A percentile compares a stretch with the other conserved stretches of the same genome.
phyloP scores from a whole-genome alignment of 2,888 invertebrate genomes.

The Pterostichus madidus region DNA sequence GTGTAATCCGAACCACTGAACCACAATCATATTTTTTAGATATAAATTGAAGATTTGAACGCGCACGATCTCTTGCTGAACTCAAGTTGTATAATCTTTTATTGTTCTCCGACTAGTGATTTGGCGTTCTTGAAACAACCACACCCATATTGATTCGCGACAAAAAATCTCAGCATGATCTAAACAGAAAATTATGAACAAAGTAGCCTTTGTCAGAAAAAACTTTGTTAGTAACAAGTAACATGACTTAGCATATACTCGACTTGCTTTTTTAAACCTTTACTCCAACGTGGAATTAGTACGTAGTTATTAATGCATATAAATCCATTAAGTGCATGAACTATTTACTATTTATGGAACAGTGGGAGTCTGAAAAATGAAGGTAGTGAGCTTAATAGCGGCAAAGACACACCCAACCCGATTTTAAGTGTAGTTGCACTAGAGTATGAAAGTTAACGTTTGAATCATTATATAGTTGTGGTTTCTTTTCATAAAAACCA shows the following conservation, averaged over 20 bases:
- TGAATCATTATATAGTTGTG: too few species aligned
- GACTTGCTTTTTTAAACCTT: slow-evolving; percentile 15
- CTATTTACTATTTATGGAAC: slow-evolving; percentile 47
- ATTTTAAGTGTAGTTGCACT: too few species aligned
- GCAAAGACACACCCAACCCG: not conserved
- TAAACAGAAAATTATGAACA: not conserved
- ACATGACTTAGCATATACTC: slow-evolving; percentile 30
- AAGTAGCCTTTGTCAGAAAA: slow-evolving; percentile 30
- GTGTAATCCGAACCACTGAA: too few species aligned
- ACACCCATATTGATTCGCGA: not conserved
- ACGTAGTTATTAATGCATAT: slow-evolving; percentile 20
- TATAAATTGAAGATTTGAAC: too few species aligned
- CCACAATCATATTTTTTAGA: too few species aligned
- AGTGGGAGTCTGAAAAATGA: not conserved
- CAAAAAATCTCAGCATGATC: not conserved
- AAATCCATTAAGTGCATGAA: slow-evolving; percentile 31
- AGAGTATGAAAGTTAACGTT: too few species aligned
- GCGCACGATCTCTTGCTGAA: too few species aligned
- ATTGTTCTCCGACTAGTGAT: too few species aligned
- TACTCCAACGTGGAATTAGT: not conserved
- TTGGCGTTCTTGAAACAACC: not conserved
- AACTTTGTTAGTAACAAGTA: not conserved
- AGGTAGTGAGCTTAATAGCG: not conserved
- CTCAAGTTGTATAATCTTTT: too few species aligned
- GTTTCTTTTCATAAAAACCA: too few species aligned